Evolutionary conservation across 1,140 invertebrate genomes (phyloP), one percentile per base, ranked within the genome.

Genomic region (Eufriesea mexicana): DNA sequence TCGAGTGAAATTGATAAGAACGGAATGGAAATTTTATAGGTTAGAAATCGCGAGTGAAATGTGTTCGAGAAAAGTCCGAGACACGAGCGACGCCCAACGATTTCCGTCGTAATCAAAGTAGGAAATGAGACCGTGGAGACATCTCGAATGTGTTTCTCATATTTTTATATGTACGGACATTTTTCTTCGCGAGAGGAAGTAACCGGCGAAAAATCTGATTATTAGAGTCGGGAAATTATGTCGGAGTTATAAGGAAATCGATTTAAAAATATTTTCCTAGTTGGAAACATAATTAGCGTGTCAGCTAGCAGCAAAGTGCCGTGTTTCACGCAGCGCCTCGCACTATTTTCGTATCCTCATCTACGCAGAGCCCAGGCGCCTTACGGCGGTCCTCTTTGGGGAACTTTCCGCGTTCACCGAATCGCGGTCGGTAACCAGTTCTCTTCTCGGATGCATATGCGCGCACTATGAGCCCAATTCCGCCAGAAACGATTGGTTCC

Each of bases 351-450:
- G 68, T 78, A 79, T 79, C 54, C 49, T 47, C 75, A 18, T 62
- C n/a, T 49, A 45, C 64, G 55, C 49, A 8, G 42, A 72, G 61
- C 23, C 62, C 71, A 61, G 70, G 55, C 81, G 77, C 66, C 73
- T 90, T 87, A 84, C 75, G 78, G 75, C 86, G 84, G 86, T 77
- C 79, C 85, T 88, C 85, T 88, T 88, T 88, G 79, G 85, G 77
- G 70, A 88, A 88, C 70, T 88, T 85, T 75, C 57, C 82, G 83
- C 84, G 81, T 90, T 81, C 82, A 85, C 83, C 79, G 90, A 93
- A 92, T 92, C 92, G 87, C 92, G 84, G 91, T 92, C 91, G 91
- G 91, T 93, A 93, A 92, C 89, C 70, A 89, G 88, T 90, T 92
- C 90, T 83, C 89, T 89, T 91, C 86, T 57, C 72, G 73, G 86